Conservation (phyloP, 2,113 vertebrate genomes). For the Bambusicola thoracicus region DNA sequence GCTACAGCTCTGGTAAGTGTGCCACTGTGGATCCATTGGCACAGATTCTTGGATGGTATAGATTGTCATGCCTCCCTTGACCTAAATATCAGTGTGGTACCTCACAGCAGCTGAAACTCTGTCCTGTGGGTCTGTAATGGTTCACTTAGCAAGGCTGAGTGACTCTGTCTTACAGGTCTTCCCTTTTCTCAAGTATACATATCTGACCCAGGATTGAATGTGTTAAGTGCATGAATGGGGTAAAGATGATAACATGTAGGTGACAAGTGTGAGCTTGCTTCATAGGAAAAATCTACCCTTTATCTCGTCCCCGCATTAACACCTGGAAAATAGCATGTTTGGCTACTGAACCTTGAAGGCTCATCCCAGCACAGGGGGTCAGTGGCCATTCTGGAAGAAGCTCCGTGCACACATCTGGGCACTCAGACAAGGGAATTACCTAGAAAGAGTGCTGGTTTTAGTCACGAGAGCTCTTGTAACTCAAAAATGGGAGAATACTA, state of each 20-base stretch:
- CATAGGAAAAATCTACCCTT: neutral
- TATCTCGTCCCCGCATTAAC: neutral
- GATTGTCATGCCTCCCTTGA: neutral
- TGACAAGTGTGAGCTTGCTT: neutral
- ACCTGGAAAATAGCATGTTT: neutral
- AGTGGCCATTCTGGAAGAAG: neutral
- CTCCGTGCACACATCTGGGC: neutral
- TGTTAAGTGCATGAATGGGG: neutral
- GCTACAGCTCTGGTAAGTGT: neutral
- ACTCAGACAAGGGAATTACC: neutral
- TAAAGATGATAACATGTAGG: neutral
- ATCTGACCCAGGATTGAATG: fast-evolving
- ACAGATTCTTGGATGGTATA: neutral
- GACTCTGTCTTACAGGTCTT: neutral
- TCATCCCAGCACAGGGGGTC: conserved; percentile 2
- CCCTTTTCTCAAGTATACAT: neutral
- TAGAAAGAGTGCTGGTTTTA: neutral
- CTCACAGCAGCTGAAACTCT: neutral
- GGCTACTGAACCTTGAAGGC: neutral
- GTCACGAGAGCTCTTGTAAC: neutral
- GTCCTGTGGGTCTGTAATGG: neutral
- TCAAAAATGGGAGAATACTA: neutral
- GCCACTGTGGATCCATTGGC: neutral
- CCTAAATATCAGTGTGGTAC: neutral
- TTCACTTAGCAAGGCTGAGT: neutral